Conservation (phyloP, 2,888 invertebrate species). For the Prosapia bicincta region DNA sequence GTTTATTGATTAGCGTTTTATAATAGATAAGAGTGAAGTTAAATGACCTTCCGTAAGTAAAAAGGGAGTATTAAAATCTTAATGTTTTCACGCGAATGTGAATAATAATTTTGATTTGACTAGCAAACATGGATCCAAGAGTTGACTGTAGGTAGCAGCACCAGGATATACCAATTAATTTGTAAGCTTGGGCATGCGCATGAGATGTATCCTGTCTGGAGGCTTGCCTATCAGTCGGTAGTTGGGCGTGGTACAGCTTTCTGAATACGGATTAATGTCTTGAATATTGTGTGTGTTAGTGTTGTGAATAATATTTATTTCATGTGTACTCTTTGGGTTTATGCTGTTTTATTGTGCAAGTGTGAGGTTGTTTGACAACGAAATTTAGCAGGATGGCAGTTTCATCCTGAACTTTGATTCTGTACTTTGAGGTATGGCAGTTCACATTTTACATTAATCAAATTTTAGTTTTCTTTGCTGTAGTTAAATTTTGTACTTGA, state of each 20-base stretch:
- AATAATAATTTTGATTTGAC: neutral
- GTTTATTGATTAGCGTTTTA: no score
- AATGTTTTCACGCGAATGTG: neutral
- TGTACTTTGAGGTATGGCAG: neutral
- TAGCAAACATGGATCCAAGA: neutral
- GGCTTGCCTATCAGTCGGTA: slow-evolving; percentile 24
- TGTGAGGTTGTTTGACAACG: neutral
- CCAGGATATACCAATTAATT: neutral
- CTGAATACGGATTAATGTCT: neutral
- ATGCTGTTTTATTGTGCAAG: neutral
- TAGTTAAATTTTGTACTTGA: no score
- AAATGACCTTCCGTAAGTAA: neutral
- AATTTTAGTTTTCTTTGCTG: no score
- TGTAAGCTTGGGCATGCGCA: slow-evolving; percentile 10
- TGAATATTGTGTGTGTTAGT: neutral
- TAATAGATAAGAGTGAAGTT: neutral
- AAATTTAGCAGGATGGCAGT: neutral
- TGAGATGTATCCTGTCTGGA: neutral
- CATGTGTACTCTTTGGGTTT: neutral
- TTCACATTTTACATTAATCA: neutral
- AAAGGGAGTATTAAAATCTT: neutral
- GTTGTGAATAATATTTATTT: neutral
- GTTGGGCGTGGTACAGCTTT: slow-evolving; percentile 29
- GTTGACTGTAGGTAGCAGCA: neutral
- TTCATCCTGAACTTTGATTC: neutral